Evolutionary conservation across 2,797 vertebrate species (phyloP).

Genomic region (Thunnus albacares): DNA sequence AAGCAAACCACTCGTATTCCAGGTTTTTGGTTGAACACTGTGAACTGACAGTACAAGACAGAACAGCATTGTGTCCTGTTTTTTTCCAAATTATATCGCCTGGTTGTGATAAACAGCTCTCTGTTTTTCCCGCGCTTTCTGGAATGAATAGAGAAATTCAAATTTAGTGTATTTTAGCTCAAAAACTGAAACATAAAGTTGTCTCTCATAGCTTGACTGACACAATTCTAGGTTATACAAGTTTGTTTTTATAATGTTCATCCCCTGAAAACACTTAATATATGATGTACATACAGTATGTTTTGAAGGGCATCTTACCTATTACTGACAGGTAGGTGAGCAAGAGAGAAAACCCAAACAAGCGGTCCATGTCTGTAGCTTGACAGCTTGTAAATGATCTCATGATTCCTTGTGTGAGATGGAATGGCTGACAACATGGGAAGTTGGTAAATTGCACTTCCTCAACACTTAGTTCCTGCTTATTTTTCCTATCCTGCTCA

Average conservation of each 20-base stretch:
- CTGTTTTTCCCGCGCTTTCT: slow-evolving; percentile 31
- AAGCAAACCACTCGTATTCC: slow-evolving; percentile 70
- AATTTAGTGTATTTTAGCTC: not conserved
- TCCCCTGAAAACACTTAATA: not conserved
- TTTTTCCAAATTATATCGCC: not conserved
- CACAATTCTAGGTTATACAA: not conserved
- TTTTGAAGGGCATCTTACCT: slow-evolving; percentile 58
- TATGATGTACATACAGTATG: not conserved
- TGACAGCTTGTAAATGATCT: slow-evolving; percentile 56
- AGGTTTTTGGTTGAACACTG: rapidly evolving
- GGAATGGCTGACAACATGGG: slow-evolving; percentile 52
- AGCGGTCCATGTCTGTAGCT: slow-evolving; percentile 61
- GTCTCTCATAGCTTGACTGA: too few species aligned
- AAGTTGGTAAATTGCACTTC: slow-evolving; percentile 64
- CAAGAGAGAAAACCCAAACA: slow-evolving; percentile 62
- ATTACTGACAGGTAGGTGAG: slow-evolving; percentile 39
- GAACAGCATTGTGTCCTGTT: slow-evolving; percentile 19
- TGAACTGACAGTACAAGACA: slow-evolving; percentile 58
- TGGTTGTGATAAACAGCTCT: slow-evolving; percentile 51
- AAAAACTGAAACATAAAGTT: not conserved
- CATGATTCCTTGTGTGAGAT: slow-evolving; percentile 47
- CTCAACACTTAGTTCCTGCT: slow-evolving; percentile 56
- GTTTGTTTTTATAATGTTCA: not conserved
- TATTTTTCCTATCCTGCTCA: slow-evolving; percentile 16
- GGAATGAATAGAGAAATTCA: slow-evolving; percentile 12